These are phyloP conservation scores for Neolamprologus ventralis DNA, from an alignment of 2,113 vertebrate genomes.

Conservation along the genomic window DNA sequence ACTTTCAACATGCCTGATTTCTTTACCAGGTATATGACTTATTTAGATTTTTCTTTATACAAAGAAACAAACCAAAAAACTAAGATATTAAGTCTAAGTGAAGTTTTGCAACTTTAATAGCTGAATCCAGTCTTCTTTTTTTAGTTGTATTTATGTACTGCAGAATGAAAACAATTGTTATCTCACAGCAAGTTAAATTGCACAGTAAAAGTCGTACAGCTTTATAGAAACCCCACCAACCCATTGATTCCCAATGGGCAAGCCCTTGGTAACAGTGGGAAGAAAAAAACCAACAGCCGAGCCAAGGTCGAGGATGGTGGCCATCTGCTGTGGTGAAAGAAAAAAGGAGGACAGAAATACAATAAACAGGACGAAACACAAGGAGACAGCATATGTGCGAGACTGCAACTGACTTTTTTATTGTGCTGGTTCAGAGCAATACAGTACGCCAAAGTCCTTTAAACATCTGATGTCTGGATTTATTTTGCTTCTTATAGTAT, in stretches of 20 bases:
- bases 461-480: background rate
- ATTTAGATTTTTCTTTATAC: background rate
- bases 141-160: background rate
- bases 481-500: background rate
- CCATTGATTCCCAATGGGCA: background rate
- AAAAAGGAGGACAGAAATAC: background rate
- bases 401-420: background rate
- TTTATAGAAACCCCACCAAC: background rate
- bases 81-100: accelerated
- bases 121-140: background rate
- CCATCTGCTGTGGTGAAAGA: background rate
- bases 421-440: background rate
- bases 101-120: accelerated
- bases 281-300: background rate
- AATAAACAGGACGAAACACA: background rate
- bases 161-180: accelerated
- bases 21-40: background rate
- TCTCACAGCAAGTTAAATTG: background rate
- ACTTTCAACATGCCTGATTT: background rate
- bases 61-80: accelerated
- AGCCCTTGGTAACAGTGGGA: background rate
- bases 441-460: background rate
- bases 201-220: background rate
- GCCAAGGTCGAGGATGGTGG: background rate
- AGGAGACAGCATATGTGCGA: background rate